A percentile compares a stretch with the other conserved stretches of the same genome.
Evolutionary conservation across 1,140 invertebrate genomes (phyloP).

Genomic region (Bombus affinis): DNA sequence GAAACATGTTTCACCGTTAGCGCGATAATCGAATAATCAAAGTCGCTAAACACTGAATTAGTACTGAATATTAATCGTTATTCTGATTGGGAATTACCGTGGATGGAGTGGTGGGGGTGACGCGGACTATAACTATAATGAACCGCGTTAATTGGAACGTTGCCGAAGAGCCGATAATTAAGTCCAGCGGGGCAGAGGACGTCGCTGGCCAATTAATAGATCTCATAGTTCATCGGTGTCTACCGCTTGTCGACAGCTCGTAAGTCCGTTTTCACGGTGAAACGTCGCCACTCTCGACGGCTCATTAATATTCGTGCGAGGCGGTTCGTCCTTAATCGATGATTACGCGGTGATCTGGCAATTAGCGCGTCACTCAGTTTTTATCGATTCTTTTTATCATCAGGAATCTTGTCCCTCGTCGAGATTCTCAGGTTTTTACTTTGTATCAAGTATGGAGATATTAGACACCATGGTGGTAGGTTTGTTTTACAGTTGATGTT

Average conservation of each 20-base stretch:
- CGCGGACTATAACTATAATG: constrained; percentile 51
- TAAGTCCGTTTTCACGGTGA: constrained; percentile 2
- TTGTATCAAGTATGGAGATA: neutral
- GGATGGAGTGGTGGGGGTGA: neutral
- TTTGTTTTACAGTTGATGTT: neutral
- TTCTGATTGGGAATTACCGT: neutral
- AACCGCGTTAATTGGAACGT: constrained; percentile 63
- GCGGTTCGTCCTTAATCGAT: constrained; percentile 35
- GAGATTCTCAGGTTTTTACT: neutral
- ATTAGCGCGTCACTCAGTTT: constrained; percentile 32
- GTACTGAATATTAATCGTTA: constrained; percentile 46
- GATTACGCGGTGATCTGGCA: constrained; percentile 48
- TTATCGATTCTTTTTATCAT: constrained; percentile 29
- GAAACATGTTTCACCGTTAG: neutral
- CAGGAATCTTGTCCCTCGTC: neutral
- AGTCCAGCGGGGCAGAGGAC: neutral
- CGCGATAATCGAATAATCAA: neutral
- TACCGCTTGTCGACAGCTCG: constrained; percentile 25
- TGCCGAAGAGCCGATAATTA: constrained; percentile 54
- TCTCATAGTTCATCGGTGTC: constrained; percentile 42
- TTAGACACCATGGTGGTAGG: neutral
- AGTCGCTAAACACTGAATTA: constrained; percentile 35
- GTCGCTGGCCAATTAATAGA: constrained; percentile 58
- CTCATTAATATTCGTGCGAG: constrained; percentile 48
- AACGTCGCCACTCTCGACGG: neutral